Conservation (phyloP, 30 jellyfish, hydroid and myxozoan species). For the Nemopilema nomurai region DNA sequence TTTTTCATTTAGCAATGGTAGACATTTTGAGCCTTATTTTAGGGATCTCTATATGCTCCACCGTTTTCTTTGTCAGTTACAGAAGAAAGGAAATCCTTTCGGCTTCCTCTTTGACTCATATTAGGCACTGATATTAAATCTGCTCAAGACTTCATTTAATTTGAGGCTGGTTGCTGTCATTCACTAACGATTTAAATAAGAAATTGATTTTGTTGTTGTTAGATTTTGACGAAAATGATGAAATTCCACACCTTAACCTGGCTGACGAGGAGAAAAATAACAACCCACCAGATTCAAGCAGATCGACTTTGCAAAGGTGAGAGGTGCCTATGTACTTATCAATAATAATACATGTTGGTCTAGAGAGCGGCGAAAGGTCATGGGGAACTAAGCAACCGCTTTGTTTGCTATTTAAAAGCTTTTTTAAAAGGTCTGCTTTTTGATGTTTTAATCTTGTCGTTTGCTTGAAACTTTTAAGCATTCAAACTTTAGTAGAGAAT, state of each 20-base stretch:
- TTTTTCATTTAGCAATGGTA: no score
- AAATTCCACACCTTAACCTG: slow-evolving; percentile 18
- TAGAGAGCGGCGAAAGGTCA: no score
- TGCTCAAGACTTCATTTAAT: no score
- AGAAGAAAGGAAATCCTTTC: no score
- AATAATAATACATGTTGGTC: no score
- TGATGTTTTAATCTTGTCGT: background rate
- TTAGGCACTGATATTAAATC: no score
- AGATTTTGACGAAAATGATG: slow-evolving; percentile 26
- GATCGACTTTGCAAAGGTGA: slow-evolving; percentile 93
- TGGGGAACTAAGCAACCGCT: no score
- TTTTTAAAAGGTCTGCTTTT: background rate
- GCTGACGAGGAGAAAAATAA: slow-evolving; percentile 31
- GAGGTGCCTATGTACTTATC: background rate
- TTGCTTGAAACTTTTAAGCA: background rate
- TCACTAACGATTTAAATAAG: background rate
- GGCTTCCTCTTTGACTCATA: no score
- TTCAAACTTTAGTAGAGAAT: background rate
- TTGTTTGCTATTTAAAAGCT: no score
- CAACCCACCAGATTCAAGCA: slow-evolving; percentile 68
- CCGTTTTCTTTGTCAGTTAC: no score
- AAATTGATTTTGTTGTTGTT: background rate
- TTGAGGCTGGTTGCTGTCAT: background rate
- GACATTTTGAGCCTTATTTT: no score
- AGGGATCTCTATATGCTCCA: no score